Evolutionary conservation across 1,140 invertebrate species (phyloP), one percentile per base, ranked within the genome.

Genomic region (Plutomurus gul): DNA sequence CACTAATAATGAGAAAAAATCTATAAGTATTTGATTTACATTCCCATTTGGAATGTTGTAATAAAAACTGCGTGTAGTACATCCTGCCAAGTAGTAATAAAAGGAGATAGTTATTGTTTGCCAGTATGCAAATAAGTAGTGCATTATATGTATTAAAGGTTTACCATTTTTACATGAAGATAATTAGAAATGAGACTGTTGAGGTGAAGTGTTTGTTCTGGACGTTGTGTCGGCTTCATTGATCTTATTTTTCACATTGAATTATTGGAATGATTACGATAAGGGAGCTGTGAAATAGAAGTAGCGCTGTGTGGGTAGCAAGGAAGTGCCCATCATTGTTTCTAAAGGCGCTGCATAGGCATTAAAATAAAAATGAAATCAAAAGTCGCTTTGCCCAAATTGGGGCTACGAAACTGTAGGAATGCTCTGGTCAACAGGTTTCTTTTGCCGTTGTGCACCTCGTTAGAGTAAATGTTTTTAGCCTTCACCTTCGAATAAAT

Each of bases 341-440:
- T 65, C 27, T 36, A 4, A 65, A 65, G 7, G 56, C 27, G 25
- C n/a, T 11, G 51, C n/a, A 11, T 11, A 16, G 10, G 36, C 56
- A 36, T 65, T 65, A 65, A 65, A 65, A 36, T 33, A n/a, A 49
- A n/a, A 65, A 33, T 30, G 56, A 65, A 65, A 65, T 65, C 56
- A 33, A 65, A 33, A 65, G 56, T 65, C 13, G 16, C 56, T 36
- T n/a, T 36, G 25, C 56, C 56, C 30, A 36, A 65, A 65, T 33
- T 65, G 56, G 56, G 25, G 16, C 3, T 51, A 1, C 11, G 20
- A 18, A 20, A 6, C 18, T 25, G 25, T 51, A n/a, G n/a, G n/a
- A n/a, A 22, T 51, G 20, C 47, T 65, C 7, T n/a, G 16, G 22
- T 27, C 51, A 60, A 60, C 51, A 60, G 51, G 51, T 60, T 60